A percentile compares a stretch with the other conserved stretches of the same genome.
These are phyloP conservation scores for Oreohelix idahoensis DNA, from an alignment of 1,140 invertebrate species.

Conservation along the genomic window DNA sequence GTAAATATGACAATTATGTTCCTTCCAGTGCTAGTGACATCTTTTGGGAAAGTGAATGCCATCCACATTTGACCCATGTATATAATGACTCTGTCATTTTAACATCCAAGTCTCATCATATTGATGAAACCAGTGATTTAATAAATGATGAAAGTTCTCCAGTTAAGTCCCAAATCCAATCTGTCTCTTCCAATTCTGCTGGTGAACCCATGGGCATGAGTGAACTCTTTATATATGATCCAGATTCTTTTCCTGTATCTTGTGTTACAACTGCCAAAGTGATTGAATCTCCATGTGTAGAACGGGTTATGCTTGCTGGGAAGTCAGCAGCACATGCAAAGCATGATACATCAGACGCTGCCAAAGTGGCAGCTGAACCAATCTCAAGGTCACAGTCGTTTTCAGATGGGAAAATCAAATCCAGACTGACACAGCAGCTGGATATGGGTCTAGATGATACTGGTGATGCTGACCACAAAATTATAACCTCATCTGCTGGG, in stretches of 20 bases:
- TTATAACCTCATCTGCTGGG: slow-evolving; percentile 17
- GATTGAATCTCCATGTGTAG: slow-evolving; percentile 28
- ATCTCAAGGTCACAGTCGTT: slow-evolving; percentile 29
- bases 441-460: slow-evolving; percentile 50
- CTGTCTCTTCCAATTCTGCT: not conserved
- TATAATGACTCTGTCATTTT: not conserved
- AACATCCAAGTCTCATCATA: not conserved
- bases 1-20: not conserved
- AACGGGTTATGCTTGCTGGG: not conserved
- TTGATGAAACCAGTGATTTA: not conserved
- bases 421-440: slow-evolving; percentile 47
- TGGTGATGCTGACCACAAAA: slow-evolving; percentile 59
- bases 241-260: slow-evolving; percentile 17
- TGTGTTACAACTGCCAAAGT: slow-evolving; percentile 12
- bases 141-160: not conserved
- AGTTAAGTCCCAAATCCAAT: not conserved
- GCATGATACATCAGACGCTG: not conserved
- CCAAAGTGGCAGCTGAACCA: not conserved
- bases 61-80: not conserved
- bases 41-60: not conserved
- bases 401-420: slow-evolving; percentile 41
- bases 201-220: slow-evolving; percentile 17
- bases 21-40: not conserved
- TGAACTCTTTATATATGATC: slow-evolving; percentile 22
- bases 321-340: not conserved